Conservation (phyloP, 2,797 vertebrate species). For the Poeciliopsis turneri region DNA sequence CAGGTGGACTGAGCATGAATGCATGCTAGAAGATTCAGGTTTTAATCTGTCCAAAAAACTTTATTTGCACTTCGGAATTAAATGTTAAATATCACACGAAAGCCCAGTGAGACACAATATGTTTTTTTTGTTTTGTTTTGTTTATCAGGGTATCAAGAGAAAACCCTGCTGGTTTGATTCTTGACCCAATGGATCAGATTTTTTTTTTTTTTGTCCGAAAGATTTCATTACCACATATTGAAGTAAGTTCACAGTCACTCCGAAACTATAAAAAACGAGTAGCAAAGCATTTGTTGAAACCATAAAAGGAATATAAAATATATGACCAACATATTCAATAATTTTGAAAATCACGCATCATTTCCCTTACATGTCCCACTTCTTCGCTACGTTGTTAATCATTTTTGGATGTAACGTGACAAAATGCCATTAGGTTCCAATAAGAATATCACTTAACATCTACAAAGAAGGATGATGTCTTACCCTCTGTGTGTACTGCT, state of each 20-base stretch:
- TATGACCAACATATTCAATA: not conserved
- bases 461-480: constrained; percentile 38
- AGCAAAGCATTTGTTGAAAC: not conserved
- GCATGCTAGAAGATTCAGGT: not conserved
- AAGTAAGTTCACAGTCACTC: not conserved
- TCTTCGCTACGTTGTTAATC: not conserved
- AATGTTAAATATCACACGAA: no score
- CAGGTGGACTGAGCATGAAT: not conserved
- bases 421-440: not conserved
- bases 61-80: not conserved
- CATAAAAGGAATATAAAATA: not conserved
- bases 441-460: not conserved
- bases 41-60: not conserved
- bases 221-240: not conserved
- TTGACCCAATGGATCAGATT: not conserved
- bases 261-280: not conserved
- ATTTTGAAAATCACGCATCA: not conserved
- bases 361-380: not conserved
- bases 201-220: no score
- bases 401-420: not conserved
- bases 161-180: not conserved
- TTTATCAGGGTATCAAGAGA: not conserved
- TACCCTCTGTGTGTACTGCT: constrained; percentile 97
- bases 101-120: no score
- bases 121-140: no score